Evolutionary conservation across 2,797 vertebrate genomes (phyloP), one percentile per base, ranked within the genome.

Genomic region (Muscicapa comitata): DNA sequence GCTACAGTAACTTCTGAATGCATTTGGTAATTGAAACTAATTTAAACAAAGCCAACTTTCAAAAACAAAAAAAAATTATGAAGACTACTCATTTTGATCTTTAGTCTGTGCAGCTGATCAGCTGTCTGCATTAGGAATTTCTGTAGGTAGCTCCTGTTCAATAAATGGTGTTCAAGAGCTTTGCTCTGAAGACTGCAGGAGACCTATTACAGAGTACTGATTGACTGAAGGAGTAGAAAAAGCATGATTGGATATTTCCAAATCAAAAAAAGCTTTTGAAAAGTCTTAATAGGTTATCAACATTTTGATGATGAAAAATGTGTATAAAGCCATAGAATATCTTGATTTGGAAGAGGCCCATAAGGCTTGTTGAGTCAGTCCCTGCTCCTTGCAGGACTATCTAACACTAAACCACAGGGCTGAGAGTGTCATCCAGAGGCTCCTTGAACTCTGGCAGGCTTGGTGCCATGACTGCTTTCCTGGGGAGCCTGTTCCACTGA

Each of bases 341-440:
- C 9, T 54, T 3, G 3, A 26, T 19, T 58, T 79, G 72, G 51
- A 68, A 86, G 33, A 28, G 16, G 37, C 25, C 23, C 4, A 0
- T 68, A 25, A 72, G 33, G 23, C 4, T 71, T 0, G 0, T 35
- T 1, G 4, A 31, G n/a, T 58, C 18, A 1, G 10, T 73, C 26
- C 6, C 24, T 66, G 28, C 5, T 55, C 11, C 18, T 87, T 0
- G 0, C 58, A 57, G 38, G 20, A 42, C 8, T 43, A 16, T 33
- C 47, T 54, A 23, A 25, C 7, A 12, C 37, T 28, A 35, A 77
- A 16, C 17, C 4, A 3, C 6, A 1, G 18, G 20, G 6, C 14
- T 12, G 42, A 35, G 29, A 51, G 17, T 10, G 4, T 71, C 2
- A 0, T 82, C 38, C n/a, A 37, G 45, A 37, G 7, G 2, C n/a